These are phyloP conservation scores for Drosophila rellima DNA, from an alignment of 2,888 invertebrate species.

Conservation along the genomic window DNA sequence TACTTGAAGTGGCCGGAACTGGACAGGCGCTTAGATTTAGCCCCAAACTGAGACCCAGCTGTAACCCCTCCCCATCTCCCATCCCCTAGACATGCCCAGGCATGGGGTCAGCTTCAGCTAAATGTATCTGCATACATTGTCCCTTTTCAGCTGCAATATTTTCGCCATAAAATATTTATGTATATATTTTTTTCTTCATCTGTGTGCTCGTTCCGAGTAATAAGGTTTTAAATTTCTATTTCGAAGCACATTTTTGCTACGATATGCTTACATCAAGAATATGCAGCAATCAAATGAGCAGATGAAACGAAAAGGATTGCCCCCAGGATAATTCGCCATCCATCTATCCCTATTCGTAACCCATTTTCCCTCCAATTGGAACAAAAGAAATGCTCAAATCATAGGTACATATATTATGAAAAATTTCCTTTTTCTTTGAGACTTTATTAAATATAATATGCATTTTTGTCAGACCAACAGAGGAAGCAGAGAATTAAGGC, in stretches of 20 bases:
- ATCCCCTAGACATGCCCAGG: slow-evolving; percentile 15
- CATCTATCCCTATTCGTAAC: slow-evolving; percentile 2
- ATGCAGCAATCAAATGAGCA: slow-evolving; percentile 67
- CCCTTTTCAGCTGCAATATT: slow-evolving; percentile 75
- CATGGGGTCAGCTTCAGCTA: slow-evolving; percentile 62
- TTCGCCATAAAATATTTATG: slow-evolving; percentile 80
- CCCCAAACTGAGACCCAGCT: slow-evolving; percentile 41
- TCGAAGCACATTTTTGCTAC: slow-evolving; percentile 70
- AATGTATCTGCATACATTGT: slow-evolving; percentile 76
- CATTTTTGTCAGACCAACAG: background rate
- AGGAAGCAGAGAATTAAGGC: no score
- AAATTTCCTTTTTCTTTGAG: background rate
- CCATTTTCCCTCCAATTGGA: background rate
- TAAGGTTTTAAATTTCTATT: slow-evolving; percentile 82
- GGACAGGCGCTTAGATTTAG: slow-evolving; percentile 68
- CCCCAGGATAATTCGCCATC: slow-evolving; percentile 3
- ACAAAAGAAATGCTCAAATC: background rate
- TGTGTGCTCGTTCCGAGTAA: slow-evolving; percentile 58
- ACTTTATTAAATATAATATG: background rate
- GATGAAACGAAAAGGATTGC: slow-evolving; percentile 24
- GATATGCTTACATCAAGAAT: slow-evolving; percentile 68
- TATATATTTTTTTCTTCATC: slow-evolving; percentile 35
- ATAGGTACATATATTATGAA: background rate
- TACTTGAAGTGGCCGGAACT: slow-evolving; percentile 40
- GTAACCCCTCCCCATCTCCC: background rate